A percentile compares a stretch with the other conserved stretches of the same genome.
These are phyloP conservation scores for Agapostemon virescens DNA, from an alignment of 2,888 invertebrate genomes.

Conservation along the genomic window DNA sequence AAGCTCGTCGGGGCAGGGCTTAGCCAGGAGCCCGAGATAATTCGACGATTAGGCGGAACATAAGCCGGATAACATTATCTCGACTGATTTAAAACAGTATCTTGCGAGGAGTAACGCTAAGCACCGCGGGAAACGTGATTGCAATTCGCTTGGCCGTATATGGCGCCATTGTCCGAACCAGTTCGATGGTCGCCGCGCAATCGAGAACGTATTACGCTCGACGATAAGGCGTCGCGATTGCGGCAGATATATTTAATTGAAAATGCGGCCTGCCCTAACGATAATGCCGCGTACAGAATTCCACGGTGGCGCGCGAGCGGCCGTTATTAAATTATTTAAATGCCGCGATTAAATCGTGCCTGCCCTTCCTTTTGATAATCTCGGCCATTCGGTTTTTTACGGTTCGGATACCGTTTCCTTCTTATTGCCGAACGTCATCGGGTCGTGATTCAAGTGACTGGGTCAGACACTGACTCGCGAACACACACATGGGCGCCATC, in stretches of 20 bases:
- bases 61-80: slow-evolving; percentile 61
- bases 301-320: slow-evolving; percentile 13
- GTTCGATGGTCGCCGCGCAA: slow-evolving; percentile 64
- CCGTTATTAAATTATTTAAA: slow-evolving; percentile 63
- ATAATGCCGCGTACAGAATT: slow-evolving; percentile 51
- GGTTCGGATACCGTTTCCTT: not conserved
- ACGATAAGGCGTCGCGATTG: slow-evolving; percentile 66
- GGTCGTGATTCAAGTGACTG: not conserved
- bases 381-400: not conserved
- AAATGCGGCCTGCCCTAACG: slow-evolving; percentile 59
- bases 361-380: slow-evolving; percentile 6
- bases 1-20: slow-evolving; percentile 47
- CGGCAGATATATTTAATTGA: slow-evolving; percentile 67
- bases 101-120: slow-evolving; percentile 62
- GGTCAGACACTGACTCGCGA: not conserved
- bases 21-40: slow-evolving; percentile 46
- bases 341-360: slow-evolving; percentile 35
- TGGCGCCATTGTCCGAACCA: slow-evolving; percentile 66
- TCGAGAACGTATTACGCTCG: slow-evolving; percentile 66
- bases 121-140: slow-evolving; percentile 67
- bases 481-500: not conserved
- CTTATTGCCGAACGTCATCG: not conserved
- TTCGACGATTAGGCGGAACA: slow-evolving; percentile 54
- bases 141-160: slow-evolving; percentile 66
- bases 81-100: slow-evolving; percentile 62